These are phyloP conservation scores for Vidua chalybeata DNA, from an alignment of 2,113 vertebrate species.

Conservation along the genomic window DNA sequence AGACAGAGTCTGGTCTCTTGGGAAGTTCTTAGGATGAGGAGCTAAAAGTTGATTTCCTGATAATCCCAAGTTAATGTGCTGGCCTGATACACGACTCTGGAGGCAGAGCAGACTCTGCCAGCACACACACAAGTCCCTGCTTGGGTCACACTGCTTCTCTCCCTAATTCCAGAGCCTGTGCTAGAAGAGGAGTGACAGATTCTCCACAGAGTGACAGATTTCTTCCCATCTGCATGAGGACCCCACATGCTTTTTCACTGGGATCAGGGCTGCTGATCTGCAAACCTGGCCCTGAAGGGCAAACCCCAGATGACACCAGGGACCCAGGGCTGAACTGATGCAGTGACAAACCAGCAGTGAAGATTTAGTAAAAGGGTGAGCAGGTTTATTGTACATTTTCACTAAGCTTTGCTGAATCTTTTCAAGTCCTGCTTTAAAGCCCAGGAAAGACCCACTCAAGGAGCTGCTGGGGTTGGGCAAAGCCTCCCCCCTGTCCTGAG, in stretches of 20 bases:
- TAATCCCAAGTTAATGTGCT: not conserved
- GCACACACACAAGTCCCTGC: not conserved
- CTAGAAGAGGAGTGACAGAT: not conserved
- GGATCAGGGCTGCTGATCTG: not conserved
- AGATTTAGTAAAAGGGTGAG: not conserved
- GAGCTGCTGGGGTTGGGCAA: not conserved
- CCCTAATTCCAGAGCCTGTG: not conserved
- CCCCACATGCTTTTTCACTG: not conserved
- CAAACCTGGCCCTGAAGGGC: not conserved
- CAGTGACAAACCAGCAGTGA: accelerated
- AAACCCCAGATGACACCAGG: not conserved
- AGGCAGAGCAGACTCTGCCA: not conserved
- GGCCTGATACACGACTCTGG: accelerated
- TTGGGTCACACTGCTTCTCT: not conserved
- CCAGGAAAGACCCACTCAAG: not conserved
- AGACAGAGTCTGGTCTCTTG: not conserved
- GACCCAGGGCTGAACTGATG: not conserved
- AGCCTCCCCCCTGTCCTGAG: not conserved
- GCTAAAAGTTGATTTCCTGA: not conserved
- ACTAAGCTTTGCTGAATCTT: not conserved
- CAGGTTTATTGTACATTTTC: not conserved
- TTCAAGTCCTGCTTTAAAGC: not conserved
- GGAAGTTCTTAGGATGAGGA: not conserved
- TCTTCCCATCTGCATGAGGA: not conserved
- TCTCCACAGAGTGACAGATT: not conserved